phyloP scores from a whole-genome alignment of 1,140 invertebrate genomes.

The Hylyphantes graminicola region DNA sequence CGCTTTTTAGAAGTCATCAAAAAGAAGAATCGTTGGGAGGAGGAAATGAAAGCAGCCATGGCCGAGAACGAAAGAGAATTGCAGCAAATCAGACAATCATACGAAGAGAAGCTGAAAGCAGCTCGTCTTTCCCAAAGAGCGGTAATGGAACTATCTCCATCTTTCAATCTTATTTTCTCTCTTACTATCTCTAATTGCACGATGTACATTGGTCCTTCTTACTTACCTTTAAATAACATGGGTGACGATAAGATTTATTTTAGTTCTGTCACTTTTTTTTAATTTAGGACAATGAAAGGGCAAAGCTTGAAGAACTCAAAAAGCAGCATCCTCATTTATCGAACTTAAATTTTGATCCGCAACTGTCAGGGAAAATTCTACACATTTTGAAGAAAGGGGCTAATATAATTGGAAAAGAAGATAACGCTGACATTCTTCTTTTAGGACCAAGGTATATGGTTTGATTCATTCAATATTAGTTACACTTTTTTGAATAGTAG shows the following conservation, averaged over 20 bases:
- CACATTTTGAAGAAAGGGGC: conserved; percentile 71
- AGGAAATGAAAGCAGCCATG: conserved; percentile 72
- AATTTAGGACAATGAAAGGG: conserved; percentile 11
- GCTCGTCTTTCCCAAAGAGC: conserved; percentile 62
- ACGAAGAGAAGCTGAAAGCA: conserved; percentile 71
- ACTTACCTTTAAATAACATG: too few relatives aligned
- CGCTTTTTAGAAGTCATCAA: conserved; percentile 65
- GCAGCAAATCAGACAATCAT: conserved; percentile 72
- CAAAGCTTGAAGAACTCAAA: conserved; percentile 68
- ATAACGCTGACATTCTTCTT: conserved; percentile 69
- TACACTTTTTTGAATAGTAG: not conserved
- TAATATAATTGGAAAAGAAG: conserved; percentile 70
- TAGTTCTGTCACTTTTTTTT: too few relatives aligned
- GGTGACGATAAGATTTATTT: too few relatives aligned
- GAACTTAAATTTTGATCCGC: conserved; percentile 75
- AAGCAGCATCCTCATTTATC: conserved; percentile 72
- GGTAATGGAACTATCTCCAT: not conserved
- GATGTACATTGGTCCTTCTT: too few relatives aligned
- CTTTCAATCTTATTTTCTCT: too few relatives aligned
- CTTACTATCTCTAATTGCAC: too few relatives aligned
- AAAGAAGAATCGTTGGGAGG: conserved; percentile 66
- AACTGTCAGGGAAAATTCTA: conserved; percentile 72
- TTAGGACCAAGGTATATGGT: conserved; percentile 71
- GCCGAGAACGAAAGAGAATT: conserved; percentile 73
- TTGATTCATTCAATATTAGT: not conserved